A percentile compares a stretch with the other conserved stretches of the same genome.
Evolutionary conservation across 64 coral and sea anemone genomes (phyloP).

Genomic region (Pocillopora verrucosa): DNA sequence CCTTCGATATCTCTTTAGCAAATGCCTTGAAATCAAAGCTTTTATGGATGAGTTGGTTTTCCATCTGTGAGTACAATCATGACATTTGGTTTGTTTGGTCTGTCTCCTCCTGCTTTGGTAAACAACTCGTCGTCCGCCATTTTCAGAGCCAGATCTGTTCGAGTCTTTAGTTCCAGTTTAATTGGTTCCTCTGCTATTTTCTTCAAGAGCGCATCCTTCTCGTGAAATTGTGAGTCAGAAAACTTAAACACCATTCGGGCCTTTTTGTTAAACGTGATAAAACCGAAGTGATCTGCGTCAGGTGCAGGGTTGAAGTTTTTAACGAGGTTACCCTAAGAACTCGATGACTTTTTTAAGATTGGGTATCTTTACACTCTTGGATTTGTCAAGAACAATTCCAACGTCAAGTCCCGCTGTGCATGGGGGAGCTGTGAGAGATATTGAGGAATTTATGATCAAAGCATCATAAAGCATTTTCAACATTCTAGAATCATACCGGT

Average conservation of each 20-base stretch:
- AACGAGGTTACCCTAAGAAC: background rate
- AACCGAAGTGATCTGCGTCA: background rate
- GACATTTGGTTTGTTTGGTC: conserved; percentile 15
- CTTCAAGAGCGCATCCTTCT: background rate
- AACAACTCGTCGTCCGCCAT: conserved; percentile 6
- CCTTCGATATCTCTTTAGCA: no score
- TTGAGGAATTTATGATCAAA: no score
- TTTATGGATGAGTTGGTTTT: background rate
- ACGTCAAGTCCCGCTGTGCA: background rate
- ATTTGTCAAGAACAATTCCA: background rate
- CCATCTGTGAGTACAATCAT: conserved; percentile 18
- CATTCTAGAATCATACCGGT: no score
- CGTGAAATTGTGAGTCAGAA: background rate
- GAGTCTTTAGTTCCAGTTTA: background rate
- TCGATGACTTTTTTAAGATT: background rate
- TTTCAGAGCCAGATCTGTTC: conserved; percentile 4
- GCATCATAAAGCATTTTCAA: no score
- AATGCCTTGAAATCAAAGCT: no score
- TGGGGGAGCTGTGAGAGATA: background rate
- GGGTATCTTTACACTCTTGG: background rate
- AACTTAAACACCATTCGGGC: background rate
- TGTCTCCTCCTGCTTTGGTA: conserved; percentile 6
- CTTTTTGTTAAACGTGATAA: conserved; percentile 4
- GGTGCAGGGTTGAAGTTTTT: background rate
- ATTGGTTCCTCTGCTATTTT: background rate